These are phyloP conservation scores for Lytechinus variegatus DNA, from an alignment of 35 echinoderm and acorn worm genomes.

Conservation along the genomic window DNA sequence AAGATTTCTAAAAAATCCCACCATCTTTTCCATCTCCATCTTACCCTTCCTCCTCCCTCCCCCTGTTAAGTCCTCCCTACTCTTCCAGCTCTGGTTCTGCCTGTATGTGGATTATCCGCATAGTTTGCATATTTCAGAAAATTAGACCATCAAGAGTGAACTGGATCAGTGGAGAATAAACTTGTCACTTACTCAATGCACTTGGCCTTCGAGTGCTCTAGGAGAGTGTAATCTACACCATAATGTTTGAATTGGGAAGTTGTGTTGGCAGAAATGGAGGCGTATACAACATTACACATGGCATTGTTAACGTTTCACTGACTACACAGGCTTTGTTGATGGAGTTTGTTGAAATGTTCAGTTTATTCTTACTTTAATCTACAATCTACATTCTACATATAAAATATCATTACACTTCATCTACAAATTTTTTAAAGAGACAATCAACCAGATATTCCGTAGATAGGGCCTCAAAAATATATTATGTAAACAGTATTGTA, in stretches of 20 bases:
- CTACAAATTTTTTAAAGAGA: no score
- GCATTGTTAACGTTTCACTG: background rate
- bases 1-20: background rate
- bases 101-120: slow-evolving; percentile 36
- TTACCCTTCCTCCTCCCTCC: background rate
- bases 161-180: slow-evolving; percentile 1
- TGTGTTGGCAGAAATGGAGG: background rate
- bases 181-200: slow-evolving; percentile 9
- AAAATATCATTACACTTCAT: no score
- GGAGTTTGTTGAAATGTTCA: no score
- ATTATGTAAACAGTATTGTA: no score
- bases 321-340: no score
- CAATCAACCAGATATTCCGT: no score
- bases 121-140: slow-evolving; percentile 49
- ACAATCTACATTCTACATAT: no score
- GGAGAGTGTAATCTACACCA: background rate
- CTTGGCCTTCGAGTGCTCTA: background rate
- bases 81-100: background rate
- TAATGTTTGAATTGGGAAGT: background rate
- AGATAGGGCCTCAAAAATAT: no score
- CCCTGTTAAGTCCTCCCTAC: background rate
- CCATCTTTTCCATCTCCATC: background rate
- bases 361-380: no score
- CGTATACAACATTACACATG: background rate
- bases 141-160: slow-evolving; percentile 31